phyloP scores from a whole-genome alignment of 1,140 invertebrate species.

The Homarus americanus region DNA sequence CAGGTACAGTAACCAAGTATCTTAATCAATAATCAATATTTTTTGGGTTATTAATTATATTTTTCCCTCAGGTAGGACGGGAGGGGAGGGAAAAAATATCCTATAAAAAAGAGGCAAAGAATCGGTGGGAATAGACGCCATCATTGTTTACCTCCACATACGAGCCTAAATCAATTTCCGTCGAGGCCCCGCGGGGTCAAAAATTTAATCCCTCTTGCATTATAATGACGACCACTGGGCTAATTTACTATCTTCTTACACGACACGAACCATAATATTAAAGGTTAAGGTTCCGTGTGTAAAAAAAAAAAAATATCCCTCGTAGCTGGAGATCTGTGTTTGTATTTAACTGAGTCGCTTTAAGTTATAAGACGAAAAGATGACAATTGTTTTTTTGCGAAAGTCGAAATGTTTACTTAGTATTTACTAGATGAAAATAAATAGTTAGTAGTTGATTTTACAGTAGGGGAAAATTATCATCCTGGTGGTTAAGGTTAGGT shows the following conservation, averaged over 20 bases:
- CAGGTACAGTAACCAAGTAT: not conserved
- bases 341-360: no score
- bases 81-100: not conserved
- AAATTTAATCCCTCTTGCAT: not conserved
- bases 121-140: not conserved
- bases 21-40: not conserved
- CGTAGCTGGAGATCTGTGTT: no score
- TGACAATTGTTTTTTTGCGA: no score
- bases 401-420: no score
- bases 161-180: slow-evolving; percentile 37
- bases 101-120: not conserved
- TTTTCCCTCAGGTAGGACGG: not conserved
- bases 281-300: no score
- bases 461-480: no score
- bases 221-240: not conserved
- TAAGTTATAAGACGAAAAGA: no score
- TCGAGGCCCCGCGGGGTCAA: not conserved
- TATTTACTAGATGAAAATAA: no score
- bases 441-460: no score
- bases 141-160: not conserved
- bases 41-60: not conserved
- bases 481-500: no score
- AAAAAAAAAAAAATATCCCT: no score
- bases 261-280: no score
- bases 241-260: not conserved